Percentiles rank a stretch among this genome's conserved stretches.
Evolutionary conservation across 2,797 vertebrate genomes (phyloP).

Genomic region (Thamnophis elegans): DNA sequence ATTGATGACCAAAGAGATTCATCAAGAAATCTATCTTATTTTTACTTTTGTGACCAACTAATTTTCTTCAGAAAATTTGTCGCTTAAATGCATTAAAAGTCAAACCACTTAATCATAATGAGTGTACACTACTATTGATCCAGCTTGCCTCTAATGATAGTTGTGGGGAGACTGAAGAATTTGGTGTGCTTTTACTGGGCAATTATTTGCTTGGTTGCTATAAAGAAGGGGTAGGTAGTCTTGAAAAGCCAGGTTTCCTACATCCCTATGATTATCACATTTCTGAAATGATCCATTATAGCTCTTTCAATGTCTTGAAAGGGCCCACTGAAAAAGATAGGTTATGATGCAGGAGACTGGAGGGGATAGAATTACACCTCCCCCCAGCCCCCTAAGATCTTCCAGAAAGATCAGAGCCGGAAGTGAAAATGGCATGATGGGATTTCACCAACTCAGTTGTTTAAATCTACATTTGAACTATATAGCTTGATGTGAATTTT

Average conservation of each 20-base stretch:
- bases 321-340: neutral
- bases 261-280: neutral
- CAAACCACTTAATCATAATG: neutral
- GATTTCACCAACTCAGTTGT: neutral
- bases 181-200: neutral
- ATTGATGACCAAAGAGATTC: neutral
- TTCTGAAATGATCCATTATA: neutral
- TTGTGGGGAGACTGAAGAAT: neutral
- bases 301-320: neutral
- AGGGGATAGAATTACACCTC: neutral
- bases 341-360: neutral
- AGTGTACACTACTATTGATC: neutral
- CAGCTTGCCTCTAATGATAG: neutral
- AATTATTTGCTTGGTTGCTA: neutral
- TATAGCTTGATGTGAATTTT: neutral
- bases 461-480: neutral
- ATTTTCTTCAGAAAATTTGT: neutral
- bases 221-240: neutral
- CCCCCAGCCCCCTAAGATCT: neutral
- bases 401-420: neutral
- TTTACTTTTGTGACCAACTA: neutral
- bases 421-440: neutral
- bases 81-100: neutral
- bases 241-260: neutral
- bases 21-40: neutral